A percentile compares a stretch with the other conserved stretches of the same genome.
Conservation (phyloP, 2,888 invertebrate species). For the Suillia variegata region DNA sequence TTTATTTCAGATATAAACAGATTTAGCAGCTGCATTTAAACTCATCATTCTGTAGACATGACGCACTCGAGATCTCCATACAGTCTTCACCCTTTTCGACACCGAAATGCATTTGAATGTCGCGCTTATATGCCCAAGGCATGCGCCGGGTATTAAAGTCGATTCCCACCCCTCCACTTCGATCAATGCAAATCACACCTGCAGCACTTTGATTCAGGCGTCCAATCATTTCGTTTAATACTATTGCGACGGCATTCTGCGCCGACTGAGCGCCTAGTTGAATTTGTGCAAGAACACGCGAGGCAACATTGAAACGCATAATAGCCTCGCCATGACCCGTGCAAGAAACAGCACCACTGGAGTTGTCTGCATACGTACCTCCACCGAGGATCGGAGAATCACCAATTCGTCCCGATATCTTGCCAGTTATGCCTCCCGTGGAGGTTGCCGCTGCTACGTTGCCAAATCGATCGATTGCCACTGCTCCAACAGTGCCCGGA, state of each 20-base stretch:
- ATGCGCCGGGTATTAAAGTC: constrained; percentile 72
- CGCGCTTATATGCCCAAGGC: constrained; percentile 71
- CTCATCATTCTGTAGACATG: too few species aligned
- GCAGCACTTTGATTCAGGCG: constrained; percentile 75
- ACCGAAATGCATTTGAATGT: constrained; percentile 64
- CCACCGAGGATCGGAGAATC: constrained; percentile 76
- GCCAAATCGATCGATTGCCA: constrained; percentile 75
- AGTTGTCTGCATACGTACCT: constrained; percentile 77
- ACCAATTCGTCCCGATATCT: constrained; percentile 76
- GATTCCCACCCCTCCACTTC: constrained; percentile 70
- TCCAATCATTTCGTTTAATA: constrained; percentile 71
- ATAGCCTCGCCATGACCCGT: constrained; percentile 86
- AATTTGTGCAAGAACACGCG: constrained; percentile 71
- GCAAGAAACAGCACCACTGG: constrained; percentile 76
- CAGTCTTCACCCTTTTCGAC: constrained; percentile 64
- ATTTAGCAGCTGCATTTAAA: too few species aligned
- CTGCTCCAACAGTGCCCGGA: constrained; percentile 83
- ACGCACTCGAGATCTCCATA: too few species aligned
- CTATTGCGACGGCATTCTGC: constrained; percentile 67
- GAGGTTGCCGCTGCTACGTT: constrained; percentile 82
- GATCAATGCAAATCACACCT: constrained; percentile 74
- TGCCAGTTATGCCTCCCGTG: constrained; percentile 82
- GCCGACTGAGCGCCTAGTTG: constrained; percentile 65
- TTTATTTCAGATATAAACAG: too few species aligned
- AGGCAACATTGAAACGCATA: constrained; percentile 76